Evolutionary conservation across 2,797 vertebrate species (phyloP).

Genomic region (Saxicola maurus): DNA sequence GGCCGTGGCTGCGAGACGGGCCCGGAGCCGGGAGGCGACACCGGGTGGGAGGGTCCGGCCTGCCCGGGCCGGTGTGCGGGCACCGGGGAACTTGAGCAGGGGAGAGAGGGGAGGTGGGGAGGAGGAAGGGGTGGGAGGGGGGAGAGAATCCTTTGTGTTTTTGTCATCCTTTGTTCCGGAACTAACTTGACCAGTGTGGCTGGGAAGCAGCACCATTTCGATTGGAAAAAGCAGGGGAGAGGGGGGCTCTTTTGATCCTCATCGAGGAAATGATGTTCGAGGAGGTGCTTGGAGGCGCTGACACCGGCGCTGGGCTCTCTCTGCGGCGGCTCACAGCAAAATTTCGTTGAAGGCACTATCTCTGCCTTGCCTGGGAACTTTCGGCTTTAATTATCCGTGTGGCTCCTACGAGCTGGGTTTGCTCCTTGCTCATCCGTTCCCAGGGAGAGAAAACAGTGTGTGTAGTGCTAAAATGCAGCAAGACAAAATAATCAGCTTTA

Average conservation of each 20-base stretch:
- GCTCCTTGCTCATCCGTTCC: neutral
- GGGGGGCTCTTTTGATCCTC: neutral
- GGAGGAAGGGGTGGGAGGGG: too few species aligned
- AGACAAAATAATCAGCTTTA: slow-evolving; percentile 41
- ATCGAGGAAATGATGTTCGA: neutral
- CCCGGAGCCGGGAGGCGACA: neutral
- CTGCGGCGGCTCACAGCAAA: neutral
- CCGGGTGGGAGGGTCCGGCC: neutral
- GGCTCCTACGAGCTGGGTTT: neutral
- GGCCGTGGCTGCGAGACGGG: neutral
- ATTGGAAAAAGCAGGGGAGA: neutral
- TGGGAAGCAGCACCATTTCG: neutral
- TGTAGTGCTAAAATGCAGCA: neutral
- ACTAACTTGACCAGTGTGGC: slow-evolving; percentile 24
- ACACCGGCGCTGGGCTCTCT: neutral
- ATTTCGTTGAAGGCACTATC: slow-evolving; percentile 38
- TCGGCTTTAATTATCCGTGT: neutral
- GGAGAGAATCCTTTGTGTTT: slow-evolving; percentile 18
- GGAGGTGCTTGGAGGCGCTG: neutral
- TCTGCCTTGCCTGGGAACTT: slow-evolving; percentile 13
- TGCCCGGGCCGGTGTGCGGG: neutral
- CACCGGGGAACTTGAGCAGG: neutral
- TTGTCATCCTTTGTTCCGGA: slow-evolving; percentile 44
- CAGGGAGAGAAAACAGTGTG: neutral
- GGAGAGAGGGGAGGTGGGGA: neutral